Base-by-base conservation (phyloP, 1,140 invertebrate species). In the Lerema accius region DNA sequence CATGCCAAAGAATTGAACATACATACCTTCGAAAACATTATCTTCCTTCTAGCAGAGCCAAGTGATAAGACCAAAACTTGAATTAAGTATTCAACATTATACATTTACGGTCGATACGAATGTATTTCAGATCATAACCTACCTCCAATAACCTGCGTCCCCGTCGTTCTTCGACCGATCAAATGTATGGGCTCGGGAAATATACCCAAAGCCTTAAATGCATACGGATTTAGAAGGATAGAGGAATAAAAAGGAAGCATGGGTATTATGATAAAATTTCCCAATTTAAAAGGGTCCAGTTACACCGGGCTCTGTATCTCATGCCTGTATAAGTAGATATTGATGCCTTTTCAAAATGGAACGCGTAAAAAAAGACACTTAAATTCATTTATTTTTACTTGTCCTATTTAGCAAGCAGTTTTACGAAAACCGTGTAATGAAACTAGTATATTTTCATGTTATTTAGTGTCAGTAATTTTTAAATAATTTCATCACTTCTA, bases 281-380 rank as follows among this genome's bases (percentile, higher is more conserved):
- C 49, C 63, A 63, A 59, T 73, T 69, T 73, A 28, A 55, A 69
- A 66, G 49, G 66, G 46, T 58, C 53, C 45, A 56, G 63, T 63
- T 64, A 67, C 50, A 55, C 58, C 56, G 17, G 71, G 71, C 65
- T 74, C 46, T 68, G 58, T 61, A 65, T 65, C 67, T 74, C 67
- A 80, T 74, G 63, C 68, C 70, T 77, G 53, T 42, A 65, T 73
- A 76, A 77, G 69, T 80, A 80, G 71, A 69, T 51, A 65, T 67
- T 66, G 46, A 58, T 32, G 40, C 50, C 15, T 49, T 15, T 46
- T 42, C 19, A 23, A 58, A 58, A 46, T 65, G 39, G 45, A 63
- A 55, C 53, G 10, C 43, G 49, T 49, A 11, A 60, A 19, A 3
- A 45, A 17, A 37, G 32, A 60, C 58, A 40, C 19, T 2, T 23